Base-by-base conservation (phyloP, 2,113 vertebrate species). In the Scortum barcoo region DNA sequence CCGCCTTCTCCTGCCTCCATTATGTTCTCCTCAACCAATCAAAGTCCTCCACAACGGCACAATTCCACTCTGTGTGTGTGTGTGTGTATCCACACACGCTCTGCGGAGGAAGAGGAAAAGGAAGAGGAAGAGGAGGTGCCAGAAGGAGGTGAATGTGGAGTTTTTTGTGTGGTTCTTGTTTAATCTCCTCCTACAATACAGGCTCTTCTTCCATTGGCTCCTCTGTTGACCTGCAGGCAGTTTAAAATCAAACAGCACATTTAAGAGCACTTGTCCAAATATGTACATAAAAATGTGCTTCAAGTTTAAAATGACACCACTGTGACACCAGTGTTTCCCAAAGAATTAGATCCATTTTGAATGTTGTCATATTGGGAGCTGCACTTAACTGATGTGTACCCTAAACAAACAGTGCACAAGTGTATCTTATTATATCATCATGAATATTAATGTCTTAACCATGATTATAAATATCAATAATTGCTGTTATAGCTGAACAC, bases 171-270 rank as follows among this genome's bases (percentile, higher is more conserved):
- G 85, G 87, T 86, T 68, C 78, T 77, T 9, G 70, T 72, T 83
- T 53, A 62, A 76, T 69, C 75, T 78, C 96, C 95, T 86, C 84
- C 85, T 94, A 94, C 68, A 93, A 82, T 0, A 92, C 81, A 5
- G 91, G 92, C 87, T 94, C 93, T 61, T 93, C 92, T 67, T 94
- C 93, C 93, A 94, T 94, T 3, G 93, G 93, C 83, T 94, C 93
- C 76, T 93, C 93, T 17, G 87, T 84, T 11, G 89, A 92, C 88
- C 93, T 94, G 90, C 8, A 19, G 48, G 19, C 11, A 13, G 24
- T 33, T 19, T 20, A 54, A 66, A 20, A 62, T 10, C 11, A 60
- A 22, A 76, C 3, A 2, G 72, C 33, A 70, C 26, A 16, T 76
- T 36, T 14, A 62, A 62, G 1, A 38, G 12, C 12, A 40, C 19